These are phyloP conservation scores for Hepsetus odoe DNA, from an alignment of 2,113 vertebrate species.

Conservation along the genomic window DNA sequence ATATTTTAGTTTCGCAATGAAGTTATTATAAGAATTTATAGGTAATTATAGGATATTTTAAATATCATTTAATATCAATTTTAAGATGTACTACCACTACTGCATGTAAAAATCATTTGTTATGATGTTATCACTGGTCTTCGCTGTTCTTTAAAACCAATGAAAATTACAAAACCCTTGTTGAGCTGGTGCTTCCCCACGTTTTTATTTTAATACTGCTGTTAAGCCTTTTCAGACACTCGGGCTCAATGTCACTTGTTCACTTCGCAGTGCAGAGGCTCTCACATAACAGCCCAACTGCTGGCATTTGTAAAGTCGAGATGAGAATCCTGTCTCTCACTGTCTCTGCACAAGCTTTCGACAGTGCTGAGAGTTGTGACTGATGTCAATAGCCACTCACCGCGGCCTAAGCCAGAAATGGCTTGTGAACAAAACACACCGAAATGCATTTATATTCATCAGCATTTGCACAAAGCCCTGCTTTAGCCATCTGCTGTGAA, in stretches of 20 bases:
- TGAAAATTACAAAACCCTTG: neutral
- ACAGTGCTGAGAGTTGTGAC: neutral
- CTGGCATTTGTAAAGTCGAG: constrained; percentile 27
- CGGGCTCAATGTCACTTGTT: neutral
- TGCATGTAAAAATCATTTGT: too few species aligned
- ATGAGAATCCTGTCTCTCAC: neutral
- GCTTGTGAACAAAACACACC: neutral
- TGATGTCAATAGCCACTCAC: constrained; percentile 30
- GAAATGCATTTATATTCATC: constrained; percentile 60
- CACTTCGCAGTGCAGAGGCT: neutral
- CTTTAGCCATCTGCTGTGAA: constrained; percentile 55
- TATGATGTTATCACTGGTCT: too few species aligned
- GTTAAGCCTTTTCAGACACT: neutral
- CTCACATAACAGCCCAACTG: neutral
- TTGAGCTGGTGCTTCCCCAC: neutral
- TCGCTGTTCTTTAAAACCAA: too few species aligned
- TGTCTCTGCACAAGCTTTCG: neutral
- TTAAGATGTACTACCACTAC: too few species aligned
- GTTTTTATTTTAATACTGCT: neutral
- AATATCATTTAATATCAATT: too few species aligned
- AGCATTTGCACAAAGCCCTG: constrained; percentile 51
- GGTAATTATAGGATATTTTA: too few species aligned
- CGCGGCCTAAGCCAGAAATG: constrained; percentile 3
- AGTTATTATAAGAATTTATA: too few species aligned
- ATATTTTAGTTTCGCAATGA: too few species aligned